phyloP scores from a whole-genome alignment of 2,888 invertebrate species.

The Thereva nobilitata region DNA sequence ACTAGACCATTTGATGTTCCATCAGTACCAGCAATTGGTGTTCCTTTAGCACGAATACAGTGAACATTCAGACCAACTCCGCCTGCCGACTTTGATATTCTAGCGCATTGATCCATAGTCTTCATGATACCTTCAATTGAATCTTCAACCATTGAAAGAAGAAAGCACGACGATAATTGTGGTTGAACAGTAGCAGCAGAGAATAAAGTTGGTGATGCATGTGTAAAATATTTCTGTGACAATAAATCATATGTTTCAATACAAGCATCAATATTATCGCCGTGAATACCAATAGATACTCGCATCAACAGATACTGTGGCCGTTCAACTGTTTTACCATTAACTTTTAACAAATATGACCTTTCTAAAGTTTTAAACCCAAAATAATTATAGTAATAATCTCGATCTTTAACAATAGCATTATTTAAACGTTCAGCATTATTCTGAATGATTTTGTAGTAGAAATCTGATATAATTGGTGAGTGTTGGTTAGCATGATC shows the following conservation, averaged over 20 bases:
- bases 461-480: conserved; percentile 86
- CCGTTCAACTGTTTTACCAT: conserved; percentile 90
- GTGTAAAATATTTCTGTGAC: conserved; percentile 95
- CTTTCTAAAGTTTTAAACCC: conserved; percentile 98
- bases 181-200: conserved; percentile 90
- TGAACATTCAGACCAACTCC: conserved; percentile 97
- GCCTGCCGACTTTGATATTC: conserved; percentile 96
- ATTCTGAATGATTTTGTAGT: conserved; percentile 78
- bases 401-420: conserved; percentile 94
- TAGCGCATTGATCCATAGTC: conserved; percentile 88
- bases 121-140: conserved; percentile 95
- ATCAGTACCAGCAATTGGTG: conserved; percentile 91
- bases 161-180: conserved; percentile 94
- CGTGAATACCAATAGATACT: conserved; percentile 95
- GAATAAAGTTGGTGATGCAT: conserved; percentile 97
- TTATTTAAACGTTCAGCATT: conserved; percentile 90
- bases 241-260: conserved; percentile 95
- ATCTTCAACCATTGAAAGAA: conserved; percentile 92
- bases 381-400: conserved; percentile 97
- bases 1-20: conserved; percentile 94
- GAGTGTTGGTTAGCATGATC: conserved; percentile 70
- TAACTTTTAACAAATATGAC: conserved; percentile 90
- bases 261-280: conserved; percentile 86
- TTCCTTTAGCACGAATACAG: conserved; percentile 89
- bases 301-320: conserved; percentile 99